Evolutionary conservation across 2,888 invertebrate genomes (phyloP).

Genomic region (Apotomis capreana): DNA sequence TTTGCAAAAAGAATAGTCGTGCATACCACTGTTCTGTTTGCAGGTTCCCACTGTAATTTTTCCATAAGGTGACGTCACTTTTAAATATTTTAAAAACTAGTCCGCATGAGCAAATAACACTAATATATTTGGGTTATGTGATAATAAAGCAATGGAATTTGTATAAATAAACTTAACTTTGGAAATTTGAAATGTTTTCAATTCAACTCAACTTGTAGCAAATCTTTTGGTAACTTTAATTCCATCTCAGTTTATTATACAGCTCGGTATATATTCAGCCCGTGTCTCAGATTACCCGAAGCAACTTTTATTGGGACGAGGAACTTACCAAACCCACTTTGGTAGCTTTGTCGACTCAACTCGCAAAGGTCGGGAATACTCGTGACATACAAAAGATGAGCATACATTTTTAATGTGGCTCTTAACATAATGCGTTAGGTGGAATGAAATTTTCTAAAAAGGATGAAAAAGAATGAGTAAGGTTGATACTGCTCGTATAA

Average conservation of each 20-base stretch:
- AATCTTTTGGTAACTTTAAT: slow-evolving; percentile 15
- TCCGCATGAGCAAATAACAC: too few relatives aligned
- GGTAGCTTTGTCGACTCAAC: slow-evolving; percentile 44
- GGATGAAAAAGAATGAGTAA: slow-evolving; percentile 37
- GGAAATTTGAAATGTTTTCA: too few relatives aligned
- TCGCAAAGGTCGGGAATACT: slow-evolving; percentile 41
- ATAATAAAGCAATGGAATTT: too few relatives aligned
- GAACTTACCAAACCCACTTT: slow-evolving; percentile 54
- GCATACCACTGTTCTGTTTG: too few relatives aligned
- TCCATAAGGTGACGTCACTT: too few relatives aligned
- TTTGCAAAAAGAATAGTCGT: too few relatives aligned
- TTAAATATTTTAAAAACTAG: too few relatives aligned
- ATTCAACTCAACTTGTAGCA: not conserved
- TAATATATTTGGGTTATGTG: too few relatives aligned
- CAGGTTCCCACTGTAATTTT: too few relatives aligned
- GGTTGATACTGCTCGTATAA: slow-evolving; percentile 28
- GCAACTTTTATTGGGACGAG: slow-evolving; percentile 59
- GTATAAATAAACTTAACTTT: too few relatives aligned
- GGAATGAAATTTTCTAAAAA: slow-evolving; percentile 43
- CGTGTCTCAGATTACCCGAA: slow-evolving; percentile 53
- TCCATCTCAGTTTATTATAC: slow-evolving; percentile 23
- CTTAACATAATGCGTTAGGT: slow-evolving; percentile 46
- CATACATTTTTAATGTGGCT: slow-evolving; percentile 59
- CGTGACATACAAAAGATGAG: slow-evolving; percentile 52
- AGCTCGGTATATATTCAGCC: slow-evolving; percentile 46